A percentile compares a stretch with the other conserved stretches of the same genome.
phyloP scores from a whole-genome alignment of 2,888 invertebrate species.

The Melieria crassipennis region DNA sequence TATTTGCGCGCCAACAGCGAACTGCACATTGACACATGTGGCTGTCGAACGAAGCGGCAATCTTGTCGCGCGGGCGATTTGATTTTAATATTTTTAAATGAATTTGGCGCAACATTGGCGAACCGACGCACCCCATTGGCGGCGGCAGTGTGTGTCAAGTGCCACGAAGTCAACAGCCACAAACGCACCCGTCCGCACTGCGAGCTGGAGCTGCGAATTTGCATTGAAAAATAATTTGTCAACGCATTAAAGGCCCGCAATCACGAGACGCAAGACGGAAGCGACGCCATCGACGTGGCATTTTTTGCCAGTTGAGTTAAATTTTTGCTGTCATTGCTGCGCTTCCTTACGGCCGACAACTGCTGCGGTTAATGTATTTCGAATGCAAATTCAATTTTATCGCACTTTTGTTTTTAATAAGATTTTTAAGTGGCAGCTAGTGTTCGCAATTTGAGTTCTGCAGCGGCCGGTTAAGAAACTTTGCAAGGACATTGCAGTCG shows the following conservation, averaged over 20 bases:
- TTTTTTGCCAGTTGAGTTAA: conserved; percentile 46
- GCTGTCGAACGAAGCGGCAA: conserved; percentile 16
- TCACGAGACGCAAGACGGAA: conserved; percentile 27
- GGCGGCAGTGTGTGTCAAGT: not conserved
- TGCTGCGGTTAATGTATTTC: conserved; percentile 65
- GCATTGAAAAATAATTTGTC: conserved; percentile 54
- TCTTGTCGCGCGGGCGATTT: conserved; percentile 28
- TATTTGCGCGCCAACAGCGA: conserved; percentile 5
- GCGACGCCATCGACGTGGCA: conserved; percentile 41
- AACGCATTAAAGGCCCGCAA: conserved; percentile 45
- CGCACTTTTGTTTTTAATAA: conserved; percentile 64
- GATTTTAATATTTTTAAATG: conserved; percentile 43
- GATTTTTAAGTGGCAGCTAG: conserved; percentile 38
- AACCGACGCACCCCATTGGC: not conserved
- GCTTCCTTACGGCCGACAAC: conserved; percentile 47
- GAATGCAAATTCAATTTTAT: conserved; percentile 56
- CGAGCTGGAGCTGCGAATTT: conserved; percentile 53
- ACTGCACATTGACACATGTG: not conserved
- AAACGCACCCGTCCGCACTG: conserved; percentile 31
- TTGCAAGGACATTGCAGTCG: too few relatives aligned
- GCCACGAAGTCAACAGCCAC: not conserved
- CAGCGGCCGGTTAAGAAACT: not conserved
- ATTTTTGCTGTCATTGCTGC: conserved; percentile 50
- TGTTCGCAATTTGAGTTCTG: not conserved
- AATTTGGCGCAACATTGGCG: conserved; percentile 20